phyloP scores from a whole-genome alignment of 2,113 vertebrate genomes.

The Prochilodus magdalenae region DNA sequence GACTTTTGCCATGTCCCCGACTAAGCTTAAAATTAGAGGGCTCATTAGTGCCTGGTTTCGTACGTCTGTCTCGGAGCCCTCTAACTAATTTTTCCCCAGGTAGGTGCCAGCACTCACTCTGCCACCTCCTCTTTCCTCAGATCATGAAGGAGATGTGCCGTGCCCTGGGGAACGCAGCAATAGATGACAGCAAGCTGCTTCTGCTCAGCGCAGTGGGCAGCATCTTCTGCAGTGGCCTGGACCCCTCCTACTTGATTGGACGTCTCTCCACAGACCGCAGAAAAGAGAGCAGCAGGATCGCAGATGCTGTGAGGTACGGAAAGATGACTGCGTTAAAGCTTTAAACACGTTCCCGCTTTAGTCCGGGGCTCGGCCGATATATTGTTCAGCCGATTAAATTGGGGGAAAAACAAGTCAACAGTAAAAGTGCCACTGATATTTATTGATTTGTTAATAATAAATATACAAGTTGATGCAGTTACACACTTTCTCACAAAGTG shows the following conservation, averaged over 20 bases:
- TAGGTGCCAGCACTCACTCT: neutral
- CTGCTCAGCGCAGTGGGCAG: conserved; percentile 94
- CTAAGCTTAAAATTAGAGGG: neutral
- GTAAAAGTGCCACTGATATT: too few relatives aligned
- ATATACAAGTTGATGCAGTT: neutral
- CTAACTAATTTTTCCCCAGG: neutral
- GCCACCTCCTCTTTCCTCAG: conserved; percentile 72
- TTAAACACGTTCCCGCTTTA: neutral
- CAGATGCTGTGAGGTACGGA: conserved; percentile 92
- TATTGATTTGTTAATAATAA: too few relatives aligned
- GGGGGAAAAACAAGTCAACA: too few relatives aligned
- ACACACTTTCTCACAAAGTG: neutral
- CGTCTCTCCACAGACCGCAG: conserved; percentile 93
- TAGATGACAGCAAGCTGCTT: conserved; percentile 94
- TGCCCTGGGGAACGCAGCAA: conserved; percentile 90
- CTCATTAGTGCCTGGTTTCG: neutral
- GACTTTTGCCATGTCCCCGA: neutral
- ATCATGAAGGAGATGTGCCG: conserved; percentile 97
- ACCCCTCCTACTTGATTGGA: conserved; percentile 95
- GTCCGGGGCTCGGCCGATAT: too few relatives aligned
- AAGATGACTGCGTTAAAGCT: neutral
- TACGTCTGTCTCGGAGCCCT: neutral
- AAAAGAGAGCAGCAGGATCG: conserved; percentile 95
- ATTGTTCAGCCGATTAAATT: too few relatives aligned
- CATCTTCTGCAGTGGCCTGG: conserved; percentile 95